Percentiles rank a stretch among this genome's conserved stretches.
Conservation (phyloP, 2,113 vertebrate genomes). For the Nothocercus julius region DNA sequence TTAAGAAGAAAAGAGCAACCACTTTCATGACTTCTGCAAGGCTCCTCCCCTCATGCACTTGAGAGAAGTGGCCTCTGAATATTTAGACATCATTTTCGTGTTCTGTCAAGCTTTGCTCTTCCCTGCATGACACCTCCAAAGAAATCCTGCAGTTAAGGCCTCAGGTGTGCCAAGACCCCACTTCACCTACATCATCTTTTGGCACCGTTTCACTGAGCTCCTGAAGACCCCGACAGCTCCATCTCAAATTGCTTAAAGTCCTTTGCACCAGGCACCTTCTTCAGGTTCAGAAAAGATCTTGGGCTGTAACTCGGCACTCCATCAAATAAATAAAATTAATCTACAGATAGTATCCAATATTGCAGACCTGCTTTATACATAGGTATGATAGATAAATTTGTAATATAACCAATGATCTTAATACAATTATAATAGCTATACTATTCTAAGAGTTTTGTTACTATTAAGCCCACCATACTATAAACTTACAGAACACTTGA, state of each 20-base stretch:
- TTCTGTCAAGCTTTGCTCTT: not conserved
- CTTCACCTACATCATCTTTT: fast-evolving
- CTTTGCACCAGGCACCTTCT: not conserved
- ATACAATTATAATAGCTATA: too few species aligned
- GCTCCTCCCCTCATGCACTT: not conserved
- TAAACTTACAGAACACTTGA: not conserved
- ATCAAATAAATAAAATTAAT: not conserved
- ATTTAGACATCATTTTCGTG: not conserved
- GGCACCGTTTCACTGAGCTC: not conserved
- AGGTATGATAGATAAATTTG: too few species aligned
- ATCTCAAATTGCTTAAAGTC: not conserved
- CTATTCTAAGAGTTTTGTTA: too few species aligned
- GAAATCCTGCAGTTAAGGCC: not conserved
- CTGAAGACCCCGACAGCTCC: not conserved
- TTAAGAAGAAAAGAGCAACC: not conserved
- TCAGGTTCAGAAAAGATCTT: not conserved
- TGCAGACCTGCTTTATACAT: not conserved
- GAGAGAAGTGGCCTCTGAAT: not conserved
- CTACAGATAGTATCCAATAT: not conserved
- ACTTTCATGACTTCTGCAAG: not conserved
- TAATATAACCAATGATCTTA: too few species aligned
- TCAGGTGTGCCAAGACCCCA: not conserved
- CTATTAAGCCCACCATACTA: not conserved
- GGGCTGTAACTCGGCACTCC: not conserved
- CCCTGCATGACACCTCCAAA: not conserved